Evolutionary conservation across 2,113 vertebrate genomes (phyloP).

Genomic region (Ageneiosus marmoratus): DNA sequence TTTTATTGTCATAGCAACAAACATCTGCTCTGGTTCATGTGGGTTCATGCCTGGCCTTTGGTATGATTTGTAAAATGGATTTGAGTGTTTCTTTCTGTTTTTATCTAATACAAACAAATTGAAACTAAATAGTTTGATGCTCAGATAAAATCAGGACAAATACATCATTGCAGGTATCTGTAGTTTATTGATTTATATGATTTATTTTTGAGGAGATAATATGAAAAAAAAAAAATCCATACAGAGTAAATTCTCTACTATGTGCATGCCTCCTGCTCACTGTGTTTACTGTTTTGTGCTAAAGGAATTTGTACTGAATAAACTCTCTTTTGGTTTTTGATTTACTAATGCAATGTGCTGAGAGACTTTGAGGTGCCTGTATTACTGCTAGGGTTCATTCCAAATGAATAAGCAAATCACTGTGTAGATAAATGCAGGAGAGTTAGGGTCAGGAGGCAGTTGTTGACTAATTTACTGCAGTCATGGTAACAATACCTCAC

Average conservation of each 20-base stretch:
- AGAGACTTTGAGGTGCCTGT: background rate
- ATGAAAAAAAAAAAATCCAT: no score
- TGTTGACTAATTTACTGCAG: conserved; percentile 19
- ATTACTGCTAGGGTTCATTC: background rate
- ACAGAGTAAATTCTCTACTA: background rate
- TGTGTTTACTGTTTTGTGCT: background rate
- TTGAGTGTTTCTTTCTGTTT: background rate
- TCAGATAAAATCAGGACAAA: conserved; percentile 6
- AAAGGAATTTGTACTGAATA: conserved; percentile 12
- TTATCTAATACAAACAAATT: background rate
- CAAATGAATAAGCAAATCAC: background rate
- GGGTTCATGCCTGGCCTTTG: background rate
- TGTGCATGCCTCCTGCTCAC: background rate
- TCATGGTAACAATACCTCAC: background rate
- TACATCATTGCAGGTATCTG: background rate
- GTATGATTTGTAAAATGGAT: conserved; percentile 28
- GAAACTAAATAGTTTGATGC: no score
- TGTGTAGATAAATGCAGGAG: conserved; percentile 40
- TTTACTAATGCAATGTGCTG: conserved; percentile 43
- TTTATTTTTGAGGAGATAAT: conserved; percentile 1
- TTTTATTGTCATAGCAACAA: conserved; percentile 76
- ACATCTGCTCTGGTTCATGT: conserved; percentile 33
- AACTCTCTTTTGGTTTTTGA: conserved; percentile 1
- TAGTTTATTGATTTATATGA: background rate
- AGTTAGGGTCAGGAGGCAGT: conserved; percentile 27